Percentiles rank a stretch among this genome's conserved stretches.
Evolutionary conservation across 2,797 vertebrate species (phyloP).

Genomic region (Trichosurus vulpecula): DNA sequence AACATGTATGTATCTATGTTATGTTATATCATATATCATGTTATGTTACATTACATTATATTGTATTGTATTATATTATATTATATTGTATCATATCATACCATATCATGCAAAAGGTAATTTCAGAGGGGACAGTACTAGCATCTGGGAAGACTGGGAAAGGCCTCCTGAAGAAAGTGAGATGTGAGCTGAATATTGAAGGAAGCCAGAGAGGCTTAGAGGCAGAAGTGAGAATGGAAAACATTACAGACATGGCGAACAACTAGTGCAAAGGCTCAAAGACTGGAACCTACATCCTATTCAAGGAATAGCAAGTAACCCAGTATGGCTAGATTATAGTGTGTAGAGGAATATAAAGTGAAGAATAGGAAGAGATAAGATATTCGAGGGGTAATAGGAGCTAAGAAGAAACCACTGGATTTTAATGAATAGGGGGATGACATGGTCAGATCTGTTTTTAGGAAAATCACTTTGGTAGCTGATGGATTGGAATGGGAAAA

Average conservation of each 20-base stretch:
- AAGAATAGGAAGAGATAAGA: background rate
- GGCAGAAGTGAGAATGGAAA: background rate
- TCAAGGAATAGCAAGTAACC: no score
- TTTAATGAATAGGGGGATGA: background rate
- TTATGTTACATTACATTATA: no score
- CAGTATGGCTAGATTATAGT: background rate
- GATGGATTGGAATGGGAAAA: background rate
- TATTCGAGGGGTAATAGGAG: background rate
- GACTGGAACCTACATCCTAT: background rate
- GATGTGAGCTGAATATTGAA: background rate
- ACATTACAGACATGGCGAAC: background rate
- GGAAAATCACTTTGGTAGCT: slow-evolving; percentile 11
- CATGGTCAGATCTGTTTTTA: background rate
- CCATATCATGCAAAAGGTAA: no score
- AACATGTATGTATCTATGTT: no score
- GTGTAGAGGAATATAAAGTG: background rate
- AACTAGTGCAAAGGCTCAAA: background rate
- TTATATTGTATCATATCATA: no score
- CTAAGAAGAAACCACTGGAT: background rate
- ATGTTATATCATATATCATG: no score
- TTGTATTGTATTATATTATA: no score
- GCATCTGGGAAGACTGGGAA: no score
- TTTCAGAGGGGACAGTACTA: no score
- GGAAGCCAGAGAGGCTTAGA: background rate
- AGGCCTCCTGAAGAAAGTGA: background rate